These are phyloP conservation scores for Anguilla obscura DNA, from an alignment of 2,797 vertebrate species.

Conservation along the genomic window DNA sequence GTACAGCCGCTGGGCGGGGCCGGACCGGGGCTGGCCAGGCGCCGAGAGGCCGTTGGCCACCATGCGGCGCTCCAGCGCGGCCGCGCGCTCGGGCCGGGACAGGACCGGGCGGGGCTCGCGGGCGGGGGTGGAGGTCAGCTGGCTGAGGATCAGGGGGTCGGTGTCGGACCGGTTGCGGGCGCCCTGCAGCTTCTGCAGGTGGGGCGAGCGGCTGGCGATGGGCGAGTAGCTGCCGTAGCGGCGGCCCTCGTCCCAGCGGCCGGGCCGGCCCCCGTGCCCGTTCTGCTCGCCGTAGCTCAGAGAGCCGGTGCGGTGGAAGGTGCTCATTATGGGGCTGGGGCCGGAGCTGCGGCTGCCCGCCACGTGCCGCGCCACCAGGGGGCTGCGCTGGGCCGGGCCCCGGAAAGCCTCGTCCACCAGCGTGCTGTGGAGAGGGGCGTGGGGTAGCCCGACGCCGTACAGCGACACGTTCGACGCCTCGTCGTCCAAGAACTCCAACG, in stretches of 20 bases:
- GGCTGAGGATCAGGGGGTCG: conserved; percentile 88
- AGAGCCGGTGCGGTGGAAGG: conserved; percentile 78
- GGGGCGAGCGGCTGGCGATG: conserved; percentile 55
- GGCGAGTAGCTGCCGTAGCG: conserved; percentile 72
- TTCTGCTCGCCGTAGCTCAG: conserved; percentile 77
- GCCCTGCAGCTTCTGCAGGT: conserved; percentile 64
- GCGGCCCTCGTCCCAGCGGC: conserved; percentile 59
- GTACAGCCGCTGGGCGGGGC: conserved; percentile 59
- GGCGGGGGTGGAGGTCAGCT: conserved; percentile 69
- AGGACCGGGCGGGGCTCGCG: conserved; percentile 55
- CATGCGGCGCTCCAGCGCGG: conserved; percentile 63
- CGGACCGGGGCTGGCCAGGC: conserved; percentile 63
- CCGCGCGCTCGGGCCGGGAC: conserved; percentile 59
- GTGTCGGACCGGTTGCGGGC: conserved; percentile 86
- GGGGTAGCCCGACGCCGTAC: conserved; percentile 70
- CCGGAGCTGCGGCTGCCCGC: conserved; percentile 74
- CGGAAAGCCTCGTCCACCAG: conserved; percentile 83
- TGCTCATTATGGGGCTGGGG: conserved; percentile 79
- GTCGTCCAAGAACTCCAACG: conserved; percentile 72
- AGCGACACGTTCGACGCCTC: conserved; percentile 74
- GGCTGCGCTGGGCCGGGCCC: conserved; percentile 68
- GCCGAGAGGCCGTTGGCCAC: conserved; percentile 61
- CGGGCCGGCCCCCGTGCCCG: conserved; percentile 58
- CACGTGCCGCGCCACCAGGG: conserved; percentile 54
- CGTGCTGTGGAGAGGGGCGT: conserved; percentile 84